Evolutionary conservation across 2,797 vertebrate genomes (phyloP).

Genomic region (Coendou prehensilis): DNA sequence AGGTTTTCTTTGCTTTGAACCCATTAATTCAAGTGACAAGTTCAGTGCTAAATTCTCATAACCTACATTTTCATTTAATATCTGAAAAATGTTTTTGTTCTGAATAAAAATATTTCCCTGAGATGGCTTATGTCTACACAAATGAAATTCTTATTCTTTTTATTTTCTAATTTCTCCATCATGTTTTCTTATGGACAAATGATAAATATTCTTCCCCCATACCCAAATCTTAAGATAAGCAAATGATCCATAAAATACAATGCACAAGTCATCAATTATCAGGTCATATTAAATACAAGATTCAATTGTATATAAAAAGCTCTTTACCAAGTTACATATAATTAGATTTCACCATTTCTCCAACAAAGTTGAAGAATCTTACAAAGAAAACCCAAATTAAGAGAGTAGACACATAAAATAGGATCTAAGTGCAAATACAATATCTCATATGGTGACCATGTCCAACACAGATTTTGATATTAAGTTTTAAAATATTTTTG

Average conservation of each 20-base stretch:
- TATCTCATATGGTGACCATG: neutral
- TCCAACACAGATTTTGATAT: conserved; percentile 8
- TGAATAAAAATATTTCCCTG: conserved; percentile 58
- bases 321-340: neutral
- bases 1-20: conserved; percentile 65
- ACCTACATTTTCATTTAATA: conserved; percentile 47
- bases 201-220: neutral
- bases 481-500: neutral
- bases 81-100: conserved; percentile 28
- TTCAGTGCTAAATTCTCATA: conserved; percentile 60
- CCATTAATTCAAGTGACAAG: conserved; percentile 51
- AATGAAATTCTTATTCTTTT: conserved; percentile 38
- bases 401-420: conserved; percentile 8
- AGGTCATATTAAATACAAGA: conserved; percentile 32
- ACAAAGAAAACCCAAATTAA: conserved; percentile 45
- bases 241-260: neutral
- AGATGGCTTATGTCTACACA: neutral
- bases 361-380: neutral
- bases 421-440: neutral
- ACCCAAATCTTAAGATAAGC: conserved; percentile 23
- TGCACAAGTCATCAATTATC: neutral
- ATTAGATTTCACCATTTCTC: neutral
- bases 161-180: conserved; percentile 16
- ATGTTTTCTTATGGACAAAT: conserved; percentile 33
- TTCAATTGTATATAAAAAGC: neutral